Base-by-base conservation (phyloP, 2,113 vertebrate genomes). In the Malaclemys terrapin region DNA sequence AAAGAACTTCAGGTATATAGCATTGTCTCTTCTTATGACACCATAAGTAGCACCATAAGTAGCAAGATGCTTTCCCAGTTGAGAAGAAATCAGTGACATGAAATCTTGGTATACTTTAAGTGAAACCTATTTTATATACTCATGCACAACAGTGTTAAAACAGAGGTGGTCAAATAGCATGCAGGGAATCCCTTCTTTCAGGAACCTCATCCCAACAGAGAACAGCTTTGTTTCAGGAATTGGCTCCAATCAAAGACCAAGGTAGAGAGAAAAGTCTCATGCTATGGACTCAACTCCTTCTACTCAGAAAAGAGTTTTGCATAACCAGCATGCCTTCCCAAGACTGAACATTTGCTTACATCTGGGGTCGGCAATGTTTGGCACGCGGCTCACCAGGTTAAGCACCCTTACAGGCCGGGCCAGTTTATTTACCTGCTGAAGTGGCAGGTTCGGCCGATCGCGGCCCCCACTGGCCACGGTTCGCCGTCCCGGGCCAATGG, bases 111-210 rank as follows among this genome's bases (percentile, higher is more conserved):
- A 69, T 69, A 19, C 35, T n/a, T 17, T 8, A 50, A 88, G 14
- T 4, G 49, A 45, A 88, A 86, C 6, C 65, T 84, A 35, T 22
- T 88, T 82, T 14, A 78, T 6, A 49, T 75, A 3, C 7, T 47
- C 17, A 76, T 16, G 6, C 52, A 31, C 59, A 12, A 3, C 6
- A 22, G 2, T 6, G 1, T 29, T 75, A 42, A 6, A 80, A 54
- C 38, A 25, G 6, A 35, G 38, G 3, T 3, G 85, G 19, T 25
- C 1, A 0, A 29, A 24, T 14, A 14, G n/a, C 69, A 17, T 29
- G 10, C 2, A 0, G 0, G 4, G 13, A 22, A 22, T 76, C 9
- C 10, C 20, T 45, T 45, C 38, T 25, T 76, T 76, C 24, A 76
- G 42, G 12, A 42, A 76, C 45, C n/a, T 76, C 22, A 81, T 82